phyloP scores from a whole-genome alignment of 2,888 invertebrate species.

The Conistra vaccinii region DNA sequence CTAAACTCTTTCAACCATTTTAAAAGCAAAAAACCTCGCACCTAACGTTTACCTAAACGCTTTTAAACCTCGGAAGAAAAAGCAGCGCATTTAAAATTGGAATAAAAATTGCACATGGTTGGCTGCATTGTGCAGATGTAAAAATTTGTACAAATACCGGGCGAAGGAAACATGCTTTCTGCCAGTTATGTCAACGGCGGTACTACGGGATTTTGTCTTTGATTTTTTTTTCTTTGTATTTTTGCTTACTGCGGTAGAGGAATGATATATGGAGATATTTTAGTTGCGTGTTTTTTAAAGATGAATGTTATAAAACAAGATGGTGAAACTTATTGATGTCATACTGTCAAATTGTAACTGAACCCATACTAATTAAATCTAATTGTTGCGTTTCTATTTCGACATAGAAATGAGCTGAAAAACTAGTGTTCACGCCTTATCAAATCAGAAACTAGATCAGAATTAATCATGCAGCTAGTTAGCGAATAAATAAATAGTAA shows the following conservation, averaged over 20 bases:
- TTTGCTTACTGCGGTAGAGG: background rate
- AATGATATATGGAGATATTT: slow-evolving; percentile 15
- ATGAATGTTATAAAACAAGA: background rate
- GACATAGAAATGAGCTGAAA: slow-evolving; percentile 7
- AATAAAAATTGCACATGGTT: slow-evolving; percentile 73
- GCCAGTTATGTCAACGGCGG: slow-evolving; percentile 50
- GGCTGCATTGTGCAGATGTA: slow-evolving; percentile 79
- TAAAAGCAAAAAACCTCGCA: background rate
- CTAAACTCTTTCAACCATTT: slow-evolving; percentile 18
- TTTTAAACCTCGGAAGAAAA: slow-evolving; percentile 59
- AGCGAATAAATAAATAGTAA: slow-evolving; percentile 9
- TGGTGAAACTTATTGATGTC: background rate
- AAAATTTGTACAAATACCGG: slow-evolving; percentile 82
- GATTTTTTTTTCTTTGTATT: background rate
- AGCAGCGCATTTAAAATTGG: slow-evolving; percentile 68
- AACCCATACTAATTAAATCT: slow-evolving; percentile 13
- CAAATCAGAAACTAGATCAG: slow-evolving; percentile 12
- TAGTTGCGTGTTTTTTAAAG: background rate
- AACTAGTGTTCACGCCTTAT: slow-evolving; percentile 30
- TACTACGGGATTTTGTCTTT: slow-evolving; percentile 40
- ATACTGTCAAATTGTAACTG: background rate
- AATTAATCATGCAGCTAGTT: background rate
- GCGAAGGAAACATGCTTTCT: slow-evolving; percentile 73
- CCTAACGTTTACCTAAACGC: slow-evolving; percentile 42
- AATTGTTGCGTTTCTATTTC: slow-evolving; percentile 13